phyloP scores from a whole-genome alignment of 2,888 invertebrate genomes.

The Odiellus spinosus region DNA sequence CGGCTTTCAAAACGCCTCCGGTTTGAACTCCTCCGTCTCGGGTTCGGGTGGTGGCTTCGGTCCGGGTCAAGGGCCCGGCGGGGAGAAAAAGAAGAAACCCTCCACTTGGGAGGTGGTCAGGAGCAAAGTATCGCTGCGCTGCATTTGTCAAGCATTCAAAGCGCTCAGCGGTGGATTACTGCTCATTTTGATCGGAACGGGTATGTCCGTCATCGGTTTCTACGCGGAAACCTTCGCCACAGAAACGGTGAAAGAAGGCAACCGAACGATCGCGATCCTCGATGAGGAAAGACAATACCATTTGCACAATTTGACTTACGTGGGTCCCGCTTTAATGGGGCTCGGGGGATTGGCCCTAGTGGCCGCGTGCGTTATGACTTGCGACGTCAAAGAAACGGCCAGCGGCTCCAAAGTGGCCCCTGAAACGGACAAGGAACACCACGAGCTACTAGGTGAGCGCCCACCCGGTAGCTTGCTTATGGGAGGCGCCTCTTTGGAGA shows the following conservation, averaged over 20 bases:
- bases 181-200: conserved; percentile 70
- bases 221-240: conserved; percentile 25
- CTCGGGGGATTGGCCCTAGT: conserved; percentile 92
- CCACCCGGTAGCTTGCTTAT: conserved; percentile 4
- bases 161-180: conserved; percentile 73
- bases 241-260: conserved; percentile 17
- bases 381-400: conserved; percentile 76
- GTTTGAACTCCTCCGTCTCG: conserved; percentile 7
- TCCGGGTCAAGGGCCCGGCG: conserved; percentile 15
- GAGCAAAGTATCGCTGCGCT: conserved; percentile 63
- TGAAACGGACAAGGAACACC: conserved; percentile 26
- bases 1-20: conserved; percentile 5
- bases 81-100: conserved; percentile 15
- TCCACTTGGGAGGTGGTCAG: conserved; percentile 12
- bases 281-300: conserved; percentile 34
- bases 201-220: conserved; percentile 75
- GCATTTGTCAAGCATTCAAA: conserved; percentile 86
- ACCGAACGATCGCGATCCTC: conserved; percentile 22
- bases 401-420: conserved; percentile 77
- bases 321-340: conserved; percentile 96
- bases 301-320: conserved; percentile 75
- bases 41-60: conserved; percentile 6
- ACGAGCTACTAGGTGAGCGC: conserved; percentile 9
- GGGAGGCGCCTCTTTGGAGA: conserved; percentile 7
- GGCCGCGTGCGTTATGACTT: conserved; percentile 96